These are phyloP conservation scores for Sus scrofa DNA, from an alignment of 2,113 vertebrate genomes.

Conservation along the genomic window T2T-Sscrofa CM000814.6:74765501-74766000, in stretches of 20 bases:
- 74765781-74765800: not conserved
- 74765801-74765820: not conserved
- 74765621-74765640: not conserved
- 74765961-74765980: conserved; percentile 17
- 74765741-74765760: not conserved
- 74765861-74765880: not conserved
- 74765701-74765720: conserved; percentile 13
- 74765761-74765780: conserved; percentile 23
- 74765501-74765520: not conserved
- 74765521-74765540: not conserved
- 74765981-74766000: not conserved
- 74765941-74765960: not conserved
- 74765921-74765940: not conserved
- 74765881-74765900: not conserved
- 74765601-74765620: not conserved
- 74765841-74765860: not conserved
- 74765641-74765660: not conserved
- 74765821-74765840: not conserved
- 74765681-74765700: not conserved
- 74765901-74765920: not conserved
- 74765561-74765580: too few relatives aligned
- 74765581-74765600: not conserved
- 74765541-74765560: not conserved
- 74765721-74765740: not conserved
- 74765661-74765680: not conserved